A percentile compares a stretch with the other conserved stretches of the same genome.
Conservation (phyloP, 2,888 invertebrate genomes). For the Chrysotoxum bicinctum region DNA sequence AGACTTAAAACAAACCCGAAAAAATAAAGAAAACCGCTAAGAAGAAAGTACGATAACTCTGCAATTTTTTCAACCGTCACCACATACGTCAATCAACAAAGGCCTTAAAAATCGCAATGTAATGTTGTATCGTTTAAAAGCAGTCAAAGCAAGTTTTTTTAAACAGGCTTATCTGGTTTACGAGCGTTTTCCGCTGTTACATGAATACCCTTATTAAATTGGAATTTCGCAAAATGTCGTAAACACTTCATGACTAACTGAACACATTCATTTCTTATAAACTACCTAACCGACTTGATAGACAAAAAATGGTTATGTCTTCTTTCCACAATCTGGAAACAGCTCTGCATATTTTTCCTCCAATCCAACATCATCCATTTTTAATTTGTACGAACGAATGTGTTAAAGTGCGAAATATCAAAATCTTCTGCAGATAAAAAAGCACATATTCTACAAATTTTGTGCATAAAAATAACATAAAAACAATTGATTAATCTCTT, state of each 20-base stretch:
- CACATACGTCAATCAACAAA: no score
- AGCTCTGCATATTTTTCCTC: not conserved
- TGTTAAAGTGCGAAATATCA: constrained; percentile 41
- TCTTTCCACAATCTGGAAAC: constrained; percentile 13
- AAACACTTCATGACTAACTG: not conserved
- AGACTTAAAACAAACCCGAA: no score
- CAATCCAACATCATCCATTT: constrained; percentile 11
- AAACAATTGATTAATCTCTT: not conserved
- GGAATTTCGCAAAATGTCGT: constrained; percentile 39
- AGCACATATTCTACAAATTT: not conserved
- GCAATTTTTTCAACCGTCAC: no score
- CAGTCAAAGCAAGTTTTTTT: no score
- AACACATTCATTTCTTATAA: constrained; percentile 21
- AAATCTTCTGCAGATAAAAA: constrained; percentile 26
- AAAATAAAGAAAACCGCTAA: no score
- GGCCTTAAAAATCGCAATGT: no score
- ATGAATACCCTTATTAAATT: no score
- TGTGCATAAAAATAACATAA: constrained; percentile 15
- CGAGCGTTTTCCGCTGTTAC: no score
- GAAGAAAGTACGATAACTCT: no score
- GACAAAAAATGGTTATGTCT: constrained; percentile 16
- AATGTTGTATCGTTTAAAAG: no score
- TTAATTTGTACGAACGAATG: constrained; percentile 37
- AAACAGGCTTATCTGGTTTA: no score
- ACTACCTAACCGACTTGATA: constrained; percentile 34